Base-by-base conservation (phyloP, 2,888 invertebrate genomes). In the Ichneumoninae sp. region DNA sequence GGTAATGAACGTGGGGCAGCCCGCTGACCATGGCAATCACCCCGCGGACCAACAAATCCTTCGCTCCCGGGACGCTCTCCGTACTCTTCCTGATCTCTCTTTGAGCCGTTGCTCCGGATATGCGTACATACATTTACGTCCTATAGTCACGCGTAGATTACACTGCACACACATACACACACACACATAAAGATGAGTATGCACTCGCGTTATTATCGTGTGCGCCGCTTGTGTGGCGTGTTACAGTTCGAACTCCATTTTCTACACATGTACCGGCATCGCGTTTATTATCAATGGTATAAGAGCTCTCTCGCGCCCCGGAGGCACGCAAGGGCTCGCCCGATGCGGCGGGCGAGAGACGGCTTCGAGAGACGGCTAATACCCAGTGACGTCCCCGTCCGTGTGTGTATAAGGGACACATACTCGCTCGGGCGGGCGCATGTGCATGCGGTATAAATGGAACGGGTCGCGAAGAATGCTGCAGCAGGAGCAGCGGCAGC, bases 1-100 rank as follows among this genome's bases (percentile, higher is more conserved):
- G 89, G 92, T 92, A 92, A 92, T 92, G 91, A 92, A 92, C 90
- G 90, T 89, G 88, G 88, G 77, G 83, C 79, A 76, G 83, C 76
- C 66, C 88, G 86, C 87, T 88, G 88, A 87, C 87, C 87, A 88
- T 86, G 86, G 90, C 90, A 90, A 90, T 90, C 91, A 91, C 85
- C 88, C 83, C 73, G 84, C 85, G 85, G 85, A 88, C 89, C 87
- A 89, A 89, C 91, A 91, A 91, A 91, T 91, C 91, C 88, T 77
- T 76, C 83, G 65, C 54, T 66, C 85, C 85, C 71, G 57, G 83
- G 73, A 66, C 66, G 44, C 30, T 79, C 70, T 71, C 52, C 57
- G 40, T 66, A 73, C 68, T 84, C 73, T 81, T 84, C 76, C 77
- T 81, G 73, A 78, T 81, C 81, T 70, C 77, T 66, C 57, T 63